Percentiles rank a stretch among this genome's conserved stretches.
Conservation (phyloP, 2,113 vertebrate genomes). For the Piaya cayana region DNA sequence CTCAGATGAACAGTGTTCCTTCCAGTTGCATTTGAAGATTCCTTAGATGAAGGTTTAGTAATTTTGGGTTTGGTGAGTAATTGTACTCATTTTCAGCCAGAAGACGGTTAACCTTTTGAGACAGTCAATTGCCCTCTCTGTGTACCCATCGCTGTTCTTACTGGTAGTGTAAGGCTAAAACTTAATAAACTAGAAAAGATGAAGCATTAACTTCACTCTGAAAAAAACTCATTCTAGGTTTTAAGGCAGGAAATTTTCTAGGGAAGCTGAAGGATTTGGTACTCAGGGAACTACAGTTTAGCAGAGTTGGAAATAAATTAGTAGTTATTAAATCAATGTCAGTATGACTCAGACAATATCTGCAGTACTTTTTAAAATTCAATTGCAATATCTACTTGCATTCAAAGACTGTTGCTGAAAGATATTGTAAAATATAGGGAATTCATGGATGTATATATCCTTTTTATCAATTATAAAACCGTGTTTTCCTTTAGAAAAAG, state of each 20-base stretch:
- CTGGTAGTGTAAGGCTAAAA: conserved; percentile 32
- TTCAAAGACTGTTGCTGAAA: background rate
- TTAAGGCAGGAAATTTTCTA: conserved; percentile 44
- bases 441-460: accelerated
- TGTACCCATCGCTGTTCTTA: conserved; percentile 45
- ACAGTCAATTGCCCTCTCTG: conserved; percentile 64
- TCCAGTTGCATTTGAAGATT: conserved; percentile 4
- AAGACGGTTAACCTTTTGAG: conserved; percentile 67
- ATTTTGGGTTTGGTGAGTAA: conserved; percentile 63
- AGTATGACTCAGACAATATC: background rate
- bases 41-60: conserved; percentile 11
- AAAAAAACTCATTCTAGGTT: conserved; percentile 47
- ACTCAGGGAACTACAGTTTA: background rate
- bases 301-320: background rate
- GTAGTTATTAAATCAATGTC: background rate
- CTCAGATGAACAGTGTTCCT: background rate
- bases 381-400: background rate
- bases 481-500: background rate
- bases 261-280: background rate
- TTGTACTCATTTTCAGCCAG: conserved; percentile 58
- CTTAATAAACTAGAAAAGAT: conserved; percentile 67
- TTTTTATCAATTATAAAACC: background rate
- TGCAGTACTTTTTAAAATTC: background rate
- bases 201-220: conserved; percentile 31
- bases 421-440: background rate